Base-by-base conservation (phyloP, 2,888 invertebrate species). In the Melinaea marsaeus region DNA sequence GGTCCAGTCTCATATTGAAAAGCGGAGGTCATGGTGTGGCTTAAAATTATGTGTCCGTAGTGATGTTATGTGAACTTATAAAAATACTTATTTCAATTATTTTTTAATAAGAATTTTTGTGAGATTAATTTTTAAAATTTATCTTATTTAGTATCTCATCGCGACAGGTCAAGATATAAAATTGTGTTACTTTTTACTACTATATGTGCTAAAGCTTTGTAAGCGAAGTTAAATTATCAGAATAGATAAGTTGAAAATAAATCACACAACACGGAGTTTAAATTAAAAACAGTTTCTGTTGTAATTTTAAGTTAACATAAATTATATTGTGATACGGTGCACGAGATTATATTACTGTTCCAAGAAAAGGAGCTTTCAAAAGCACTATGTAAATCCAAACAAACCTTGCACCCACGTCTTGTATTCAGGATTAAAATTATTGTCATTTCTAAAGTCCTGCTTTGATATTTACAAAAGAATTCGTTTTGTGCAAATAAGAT, bases 1-100 rank as follows among this genome's bases (percentile, higher is more conserved):
- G 84, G 83, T 85, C 79, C 84, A 82, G 81, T 83, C 86, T 85
- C 85, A 84, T 85, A 85, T 84, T 84, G 83, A 82, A 85, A 81
- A 80, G 83, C 80, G 79, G 79, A 81, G 80, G 78, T 83, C 81
- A 77, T 80, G 81, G 80, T 80, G 81, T 78, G 76, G 78, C 79
- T 81, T 83, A 79, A 83, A 85, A 84, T 84, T 86, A 83, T 81
- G 79, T 81, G 79, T 75, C 74, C 76, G 73, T 67, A 77, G 55
- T 33, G 67, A 66, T 68, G 70, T 72, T 82, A 80, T 80, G 81
- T 79, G 78, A 81, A 81, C 81, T 80, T 80, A 82, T 79, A 73
- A 80, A 42, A 9, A 42, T 42, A 11, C 42, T 2, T 42, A 9
- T 6, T 42, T 7, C 42, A 42, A 42, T 42, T 42, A 42, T 9